phyloP scores from a whole-genome alignment of 2,113 vertebrate species.

The Hydropotes inermis region DNA sequence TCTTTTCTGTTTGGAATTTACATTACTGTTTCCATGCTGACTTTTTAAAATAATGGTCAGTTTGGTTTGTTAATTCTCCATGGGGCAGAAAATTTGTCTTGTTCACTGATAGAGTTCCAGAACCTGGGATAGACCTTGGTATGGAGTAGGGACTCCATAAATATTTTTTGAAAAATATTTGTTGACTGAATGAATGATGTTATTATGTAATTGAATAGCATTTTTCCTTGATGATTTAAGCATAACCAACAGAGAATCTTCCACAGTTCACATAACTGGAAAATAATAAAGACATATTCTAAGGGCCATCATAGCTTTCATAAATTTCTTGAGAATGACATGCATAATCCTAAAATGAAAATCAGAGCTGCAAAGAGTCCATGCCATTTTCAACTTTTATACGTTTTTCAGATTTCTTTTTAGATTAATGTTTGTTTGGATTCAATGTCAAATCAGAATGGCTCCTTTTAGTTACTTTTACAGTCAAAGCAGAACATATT shows the following conservation, averaged over 20 bases:
- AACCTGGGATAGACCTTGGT: neutral
- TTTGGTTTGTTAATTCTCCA: neutral
- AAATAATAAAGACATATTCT: constrained; percentile 38
- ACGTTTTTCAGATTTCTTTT: neutral
- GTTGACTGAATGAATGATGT: constrained; percentile 10
- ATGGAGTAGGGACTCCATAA: neutral
- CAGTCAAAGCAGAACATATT: neutral
- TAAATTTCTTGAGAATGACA: constrained; percentile 31
- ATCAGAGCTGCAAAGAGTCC: neutral
- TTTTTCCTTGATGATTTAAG: neutral
- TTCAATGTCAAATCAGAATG: neutral
- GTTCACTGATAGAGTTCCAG: neutral
- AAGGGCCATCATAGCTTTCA: neutral
- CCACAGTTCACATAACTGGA: neutral
- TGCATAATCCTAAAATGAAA: constrained; percentile 29
- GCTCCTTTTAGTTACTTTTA: neutral
- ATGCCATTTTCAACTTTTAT: neutral
- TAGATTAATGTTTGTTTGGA: neutral
- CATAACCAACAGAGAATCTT: constrained; percentile 1
- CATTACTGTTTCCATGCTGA: neutral
- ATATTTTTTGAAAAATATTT: constrained; percentile 41
- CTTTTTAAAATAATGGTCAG: neutral
- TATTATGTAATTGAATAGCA: constrained; percentile 24
- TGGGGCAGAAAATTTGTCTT: neutral
- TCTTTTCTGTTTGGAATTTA: neutral